A percentile compares a stretch with the other conserved stretches of the same genome.
Conservation (phyloP, 2,113 vertebrate genomes). For the Lagopus muta region DNA sequence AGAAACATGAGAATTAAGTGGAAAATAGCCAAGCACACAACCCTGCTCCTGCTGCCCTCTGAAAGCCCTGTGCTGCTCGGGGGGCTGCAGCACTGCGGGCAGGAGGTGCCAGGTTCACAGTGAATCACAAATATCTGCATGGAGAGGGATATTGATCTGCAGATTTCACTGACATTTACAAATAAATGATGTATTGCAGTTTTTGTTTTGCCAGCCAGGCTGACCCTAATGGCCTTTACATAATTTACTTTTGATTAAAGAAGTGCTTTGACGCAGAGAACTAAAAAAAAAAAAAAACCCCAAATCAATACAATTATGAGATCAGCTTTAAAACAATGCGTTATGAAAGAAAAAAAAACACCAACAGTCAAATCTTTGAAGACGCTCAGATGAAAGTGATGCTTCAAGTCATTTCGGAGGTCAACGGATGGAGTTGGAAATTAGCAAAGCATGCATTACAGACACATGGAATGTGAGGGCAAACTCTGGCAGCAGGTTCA, state of each 20-base stretch:
- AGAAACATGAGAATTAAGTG: neutral
- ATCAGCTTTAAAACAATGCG: constrained; percentile 76
- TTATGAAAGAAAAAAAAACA: neutral
- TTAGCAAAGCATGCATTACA: neutral
- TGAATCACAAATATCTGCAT: constrained; percentile 73
- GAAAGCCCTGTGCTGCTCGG: accelerated
- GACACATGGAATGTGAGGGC: accelerated
- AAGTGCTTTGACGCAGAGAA: constrained; percentile 77
- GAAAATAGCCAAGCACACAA: accelerated
- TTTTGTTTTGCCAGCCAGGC: constrained; percentile 72
- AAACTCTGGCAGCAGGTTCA: neutral
- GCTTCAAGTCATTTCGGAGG: neutral
- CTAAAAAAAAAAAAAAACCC: neutral
- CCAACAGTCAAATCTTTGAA: neutral
- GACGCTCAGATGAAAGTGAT: neutral
- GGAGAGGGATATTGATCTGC: constrained; percentile 69
- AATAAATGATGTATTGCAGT: constrained; percentile 82
- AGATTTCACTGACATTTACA: constrained; percentile 84
- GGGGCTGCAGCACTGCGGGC: neutral
- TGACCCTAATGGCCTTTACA: constrained; percentile 80
- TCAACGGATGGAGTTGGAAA: neutral
- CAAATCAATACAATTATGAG: constrained; percentile 75
- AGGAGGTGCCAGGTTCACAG: constrained; percentile 5
- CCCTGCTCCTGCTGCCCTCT: neutral
- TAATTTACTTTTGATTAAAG: constrained; percentile 87